phyloP scores from a whole-genome alignment of 92 coral and sea anemone genomes.

The Meandrina meandrites region DNA sequence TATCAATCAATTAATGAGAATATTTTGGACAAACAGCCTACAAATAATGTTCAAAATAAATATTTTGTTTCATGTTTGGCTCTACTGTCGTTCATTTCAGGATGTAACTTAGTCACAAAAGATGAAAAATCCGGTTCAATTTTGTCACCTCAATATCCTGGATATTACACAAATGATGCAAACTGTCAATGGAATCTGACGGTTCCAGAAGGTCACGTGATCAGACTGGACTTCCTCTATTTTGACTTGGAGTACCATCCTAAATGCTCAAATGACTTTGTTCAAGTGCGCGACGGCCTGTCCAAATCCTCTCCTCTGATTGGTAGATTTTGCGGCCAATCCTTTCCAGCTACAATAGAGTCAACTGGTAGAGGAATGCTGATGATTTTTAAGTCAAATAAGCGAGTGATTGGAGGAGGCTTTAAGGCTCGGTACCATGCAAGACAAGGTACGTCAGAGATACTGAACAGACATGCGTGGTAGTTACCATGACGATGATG shows the following conservation, averaged over 20 bases:
- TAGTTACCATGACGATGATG: no score
- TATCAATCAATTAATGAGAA: no score
- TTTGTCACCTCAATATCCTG: conserved; percentile 74
- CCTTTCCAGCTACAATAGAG: not conserved
- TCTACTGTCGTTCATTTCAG: no score
- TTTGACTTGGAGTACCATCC: conserved; percentile 12
- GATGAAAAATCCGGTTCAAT: conserved; percentile 37
- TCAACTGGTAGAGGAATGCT: not conserved
- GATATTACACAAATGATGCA: conserved; percentile 55
- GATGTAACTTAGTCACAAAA: no score
- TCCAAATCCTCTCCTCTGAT: not conserved
- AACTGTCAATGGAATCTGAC: conserved; percentile 33
- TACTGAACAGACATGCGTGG: no score
- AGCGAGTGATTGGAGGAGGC: conserved; percentile 32
- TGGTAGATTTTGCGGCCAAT: conserved; percentile 34
- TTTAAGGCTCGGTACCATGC: conserved; percentile 42
- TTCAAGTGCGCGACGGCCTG: conserved; percentile 15
- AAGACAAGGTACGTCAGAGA: conserved; percentile 19
- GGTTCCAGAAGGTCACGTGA: conserved; percentile 9
- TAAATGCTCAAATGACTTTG: conserved; percentile 13
- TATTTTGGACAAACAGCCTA: no score
- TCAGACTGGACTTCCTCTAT: conserved; percentile 11
- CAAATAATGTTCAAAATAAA: no score
- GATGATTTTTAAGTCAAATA: conserved; percentile 9
- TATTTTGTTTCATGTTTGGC: no score